Evolutionary conservation across 2,797 vertebrate species (phyloP).

Genomic region (Helarctos malayanus): DNA sequence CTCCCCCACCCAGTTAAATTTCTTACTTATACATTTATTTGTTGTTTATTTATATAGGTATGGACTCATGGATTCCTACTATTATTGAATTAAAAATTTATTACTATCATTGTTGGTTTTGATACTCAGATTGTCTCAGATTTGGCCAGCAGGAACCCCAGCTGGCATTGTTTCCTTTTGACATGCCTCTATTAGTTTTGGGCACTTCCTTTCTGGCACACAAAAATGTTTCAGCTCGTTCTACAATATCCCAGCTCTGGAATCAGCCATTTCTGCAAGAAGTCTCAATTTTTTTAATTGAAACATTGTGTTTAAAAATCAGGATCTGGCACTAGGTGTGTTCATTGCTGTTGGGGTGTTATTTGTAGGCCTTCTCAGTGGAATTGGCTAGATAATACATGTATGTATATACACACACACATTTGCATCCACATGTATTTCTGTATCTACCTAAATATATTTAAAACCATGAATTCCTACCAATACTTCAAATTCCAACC

Average conservation of each 20-base stretch:
- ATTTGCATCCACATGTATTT: background rate
- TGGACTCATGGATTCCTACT: background rate
- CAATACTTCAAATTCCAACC: background rate
- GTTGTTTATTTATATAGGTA: background rate
- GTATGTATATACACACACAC: background rate
- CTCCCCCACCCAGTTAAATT: background rate
- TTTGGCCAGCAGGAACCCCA: background rate
- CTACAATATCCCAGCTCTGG: background rate
- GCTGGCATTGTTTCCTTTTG: background rate
- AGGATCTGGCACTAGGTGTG: background rate
- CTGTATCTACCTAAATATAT: background rate
- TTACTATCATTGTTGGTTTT: background rate
- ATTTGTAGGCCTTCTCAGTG: background rate
- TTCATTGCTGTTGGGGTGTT: background rate
- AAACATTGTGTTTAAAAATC: background rate
- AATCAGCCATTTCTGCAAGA: background rate
- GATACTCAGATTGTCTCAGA: background rate
- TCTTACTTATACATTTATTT: background rate
- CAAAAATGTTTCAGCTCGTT: background rate
- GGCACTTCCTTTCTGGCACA: background rate
- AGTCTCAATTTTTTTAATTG: background rate
- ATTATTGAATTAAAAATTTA: background rate
- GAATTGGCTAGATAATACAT: background rate
- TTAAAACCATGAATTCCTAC: slow-evolving; percentile 1
- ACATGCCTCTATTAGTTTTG: background rate